Conservation (phyloP, 2,113 vertebrate genomes). For the Paradoxurus hermaphroditus region DNA sequence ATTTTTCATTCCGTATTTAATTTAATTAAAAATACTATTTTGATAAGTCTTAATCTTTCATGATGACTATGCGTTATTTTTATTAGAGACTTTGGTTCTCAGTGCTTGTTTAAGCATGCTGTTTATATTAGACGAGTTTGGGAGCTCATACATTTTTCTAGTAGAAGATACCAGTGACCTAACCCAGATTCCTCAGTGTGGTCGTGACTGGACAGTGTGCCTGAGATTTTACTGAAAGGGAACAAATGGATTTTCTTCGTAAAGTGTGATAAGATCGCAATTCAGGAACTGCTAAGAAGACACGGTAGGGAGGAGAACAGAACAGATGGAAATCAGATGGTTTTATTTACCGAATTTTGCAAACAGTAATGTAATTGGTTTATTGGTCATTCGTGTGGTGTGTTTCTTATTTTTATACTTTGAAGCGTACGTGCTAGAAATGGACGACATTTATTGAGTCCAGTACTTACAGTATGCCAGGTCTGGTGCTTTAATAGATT, state of each 20-base stretch:
- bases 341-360: slow-evolving; percentile 5
- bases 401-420: background rate
- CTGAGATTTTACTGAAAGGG: background rate
- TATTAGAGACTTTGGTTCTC: background rate
- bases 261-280: background rate
- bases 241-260: background rate
- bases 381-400: background rate
- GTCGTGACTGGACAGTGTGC: background rate
- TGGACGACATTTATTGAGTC: background rate
- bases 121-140: background rate
- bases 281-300: background rate
- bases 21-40: background rate
- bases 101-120: background rate
- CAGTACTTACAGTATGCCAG: background rate
- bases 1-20: slow-evolving; percentile 21
- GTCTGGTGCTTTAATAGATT: background rate
- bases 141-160: background rate
- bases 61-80: background rate
- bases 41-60: background rate
- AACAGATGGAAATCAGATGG: background rate
- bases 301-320: background rate
- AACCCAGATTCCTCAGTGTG: background rate
- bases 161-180: background rate
- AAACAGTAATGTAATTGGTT: background rate
- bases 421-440: background rate